Evolutionary conservation across 1,140 invertebrate species (phyloP), one percentile per base, ranked within the genome.

Genomic region (Sycophila sp.): DNA sequence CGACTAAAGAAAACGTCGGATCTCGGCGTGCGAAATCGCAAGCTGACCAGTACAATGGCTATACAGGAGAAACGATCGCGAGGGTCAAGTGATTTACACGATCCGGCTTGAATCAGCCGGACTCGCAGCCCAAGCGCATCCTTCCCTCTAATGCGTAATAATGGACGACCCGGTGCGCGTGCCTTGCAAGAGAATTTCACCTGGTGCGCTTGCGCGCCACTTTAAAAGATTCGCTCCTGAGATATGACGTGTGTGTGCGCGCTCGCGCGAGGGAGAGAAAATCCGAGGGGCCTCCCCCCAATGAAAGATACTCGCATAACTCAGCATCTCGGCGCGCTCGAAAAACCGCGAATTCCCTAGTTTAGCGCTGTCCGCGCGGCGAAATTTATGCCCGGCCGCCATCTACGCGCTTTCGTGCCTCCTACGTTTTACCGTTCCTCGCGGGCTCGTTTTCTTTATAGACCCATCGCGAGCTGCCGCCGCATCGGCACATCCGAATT

Each of bases 351-450:
- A 30, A 53, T 30, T 53, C 49, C 49, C 49, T 53, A 53, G 49
- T 53, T 30, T 53, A 30, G 13, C 49, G 49, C 26, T 53, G 49
- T 53, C 49, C 26, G 49, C 47, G 47, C 49, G 22, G 49, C 3
- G 26, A 53, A 53, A 53, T 53, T 53, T 53, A 53, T 53, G 49
- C n/a, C n/a, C n/a, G n/a, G n/a, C n/a, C n/a, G n/a, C n/a, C n/a
- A n/a, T n/a, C n/a, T n/a, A n/a, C 26, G 47, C 38, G 34, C 15
- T 11, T 45, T 55, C 47, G n/a, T n/a, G n/a, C n/a, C n/a, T n/a
- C n/a, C n/a, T n/a, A n/a, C n/a, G n/a, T n/a, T n/a, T n/a, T n/a
- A n/a, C n/a, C n/a, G n/a, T n/a, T n/a, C n/a, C n/a, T n/a, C n/a
- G n/a, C n/a, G n/a, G n/a, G n/a, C n/a, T n/a, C n/a, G n/a, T n/a